A percentile compares a stretch with the other conserved stretches of the same genome.
phyloP scores from a whole-genome alignment of 2,113 vertebrate genomes.

The Ochotona princeps region DNA sequence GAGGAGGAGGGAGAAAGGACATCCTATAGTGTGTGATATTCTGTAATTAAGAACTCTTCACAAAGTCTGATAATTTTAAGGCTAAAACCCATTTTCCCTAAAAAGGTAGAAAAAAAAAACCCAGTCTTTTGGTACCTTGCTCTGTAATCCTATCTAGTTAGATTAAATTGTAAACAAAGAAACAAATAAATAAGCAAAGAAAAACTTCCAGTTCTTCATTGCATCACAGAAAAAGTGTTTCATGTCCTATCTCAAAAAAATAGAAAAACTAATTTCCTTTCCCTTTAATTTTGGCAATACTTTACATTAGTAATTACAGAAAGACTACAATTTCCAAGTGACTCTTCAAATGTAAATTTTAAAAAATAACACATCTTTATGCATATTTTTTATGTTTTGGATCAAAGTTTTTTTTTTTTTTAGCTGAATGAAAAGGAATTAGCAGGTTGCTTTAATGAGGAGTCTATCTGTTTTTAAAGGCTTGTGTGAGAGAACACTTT shows the following conservation, averaged over 20 bases:
- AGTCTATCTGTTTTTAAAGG: conserved; percentile 76
- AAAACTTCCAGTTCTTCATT: conserved; percentile 64
- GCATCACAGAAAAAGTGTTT: conserved; percentile 72
- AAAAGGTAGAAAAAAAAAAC: background rate
- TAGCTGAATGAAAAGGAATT: conserved; percentile 79
- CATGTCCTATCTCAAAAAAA: conserved; percentile 72
- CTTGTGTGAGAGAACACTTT: conserved; percentile 73
- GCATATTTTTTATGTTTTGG: conserved; percentile 82
- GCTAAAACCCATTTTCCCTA: conserved; percentile 63
- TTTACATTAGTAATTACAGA: conserved; percentile 80
- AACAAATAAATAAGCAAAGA: background rate
- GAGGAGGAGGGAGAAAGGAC: conserved; percentile 13
- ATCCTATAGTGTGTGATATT: conserved; percentile 21
- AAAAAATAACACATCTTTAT: conserved; percentile 81
- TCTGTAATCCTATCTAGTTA: conserved; percentile 29
- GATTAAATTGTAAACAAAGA: conserved; percentile 17
- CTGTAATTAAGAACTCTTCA: background rate
- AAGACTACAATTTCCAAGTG: conserved; percentile 80
- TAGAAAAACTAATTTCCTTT: conserved; percentile 82
- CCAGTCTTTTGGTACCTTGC: conserved; percentile 47
- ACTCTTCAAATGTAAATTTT: conserved; percentile 80
- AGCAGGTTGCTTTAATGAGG: conserved; percentile 78
- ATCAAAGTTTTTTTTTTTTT: conserved; percentile 75
- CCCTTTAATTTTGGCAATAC: conserved; percentile 81
- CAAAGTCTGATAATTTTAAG: conserved; percentile 63